Percentiles rank a stretch among this genome's conserved stretches.
phyloP scores from a whole-genome alignment of 2,113 vertebrate genomes.

The Mirza zaza region DNA sequence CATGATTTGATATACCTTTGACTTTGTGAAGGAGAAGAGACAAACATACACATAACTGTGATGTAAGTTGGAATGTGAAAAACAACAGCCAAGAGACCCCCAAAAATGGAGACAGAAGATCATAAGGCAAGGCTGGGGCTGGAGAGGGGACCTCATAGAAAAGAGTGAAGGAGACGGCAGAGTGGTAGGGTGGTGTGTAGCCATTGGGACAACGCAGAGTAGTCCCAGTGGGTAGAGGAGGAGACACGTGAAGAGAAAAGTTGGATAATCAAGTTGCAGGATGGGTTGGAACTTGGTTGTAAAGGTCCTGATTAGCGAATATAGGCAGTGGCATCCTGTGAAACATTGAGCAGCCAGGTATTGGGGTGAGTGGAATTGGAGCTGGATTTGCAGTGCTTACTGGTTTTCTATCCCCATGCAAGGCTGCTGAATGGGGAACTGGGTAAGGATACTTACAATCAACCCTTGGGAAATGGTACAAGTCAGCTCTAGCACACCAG shows the following conservation, averaged over 20 bases:
- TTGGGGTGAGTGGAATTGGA: rapidly evolving
- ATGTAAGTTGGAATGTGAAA: neutral
- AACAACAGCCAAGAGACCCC: neutral
- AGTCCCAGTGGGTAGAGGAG: neutral
- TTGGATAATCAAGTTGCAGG: neutral
- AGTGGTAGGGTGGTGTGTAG: too few relatives aligned
- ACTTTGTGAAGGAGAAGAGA: constrained; percentile 15
- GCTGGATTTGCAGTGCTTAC: neutral
- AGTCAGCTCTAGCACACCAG: neutral
- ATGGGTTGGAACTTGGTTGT: neutral
- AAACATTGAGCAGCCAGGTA: neutral
- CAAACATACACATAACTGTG: neutral
- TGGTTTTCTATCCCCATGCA: neutral
- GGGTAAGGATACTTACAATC: neutral
- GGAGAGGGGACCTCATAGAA: neutral
- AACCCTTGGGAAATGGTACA: neutral
- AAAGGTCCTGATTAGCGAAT: neutral
- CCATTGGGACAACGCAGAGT: neutral
- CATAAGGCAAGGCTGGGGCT: neutral
- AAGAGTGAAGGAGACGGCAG: neutral
- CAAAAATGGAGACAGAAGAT: neutral
- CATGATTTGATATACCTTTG: neutral
- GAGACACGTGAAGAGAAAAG: neutral
- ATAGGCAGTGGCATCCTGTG: neutral
- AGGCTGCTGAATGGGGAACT: neutral